Base-by-base conservation (phyloP, 1,140 invertebrate genomes). In the Bombus superbus region DNA sequence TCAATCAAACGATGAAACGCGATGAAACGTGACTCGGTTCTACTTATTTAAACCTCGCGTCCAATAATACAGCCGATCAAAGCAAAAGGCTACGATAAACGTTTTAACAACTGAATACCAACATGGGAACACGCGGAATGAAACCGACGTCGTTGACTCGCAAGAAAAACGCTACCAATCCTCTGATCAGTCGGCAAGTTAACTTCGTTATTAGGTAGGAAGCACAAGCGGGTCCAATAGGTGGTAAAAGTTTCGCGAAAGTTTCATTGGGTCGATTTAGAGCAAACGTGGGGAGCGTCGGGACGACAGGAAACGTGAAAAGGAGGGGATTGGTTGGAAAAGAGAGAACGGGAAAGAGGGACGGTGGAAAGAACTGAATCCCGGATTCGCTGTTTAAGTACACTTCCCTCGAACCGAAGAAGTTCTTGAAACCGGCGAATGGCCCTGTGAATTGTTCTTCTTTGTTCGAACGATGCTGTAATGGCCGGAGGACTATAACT, bases 391-490 rank as follows among this genome's bases (percentile, higher is more conserved):
- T 88, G 91, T 91, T 92, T 88, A 90, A 92, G 91, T 91, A 91
- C 83, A 91, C 85, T 91, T 92, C 89, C 72, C 57, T 92, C 82
- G 87, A 92, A 86, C 81, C 85, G 76, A 77, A 84, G 75, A 89
- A 92, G 89, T 92, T 92, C 84, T 92, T 92, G 91, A 93, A 92
- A 92, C 85, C 90, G 81, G 87, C 88, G 90, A 93, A 93, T 90
- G 90, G 85, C 90, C 90, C 73, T 68, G 81, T 78, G 88, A 92
- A 92, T 92, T 86, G 91, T 92, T 92, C 89, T 88, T 86, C 89
- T 91, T 90, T 91, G 91, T 93, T 92, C 82, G 78, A 86, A 86
- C 85, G 87, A 87, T 83, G 81, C 62, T 71, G 75, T 86, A 81
- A 69, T 86, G 83, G 88, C 87, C 87, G 83, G 84, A 78, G 86